A percentile compares a stretch with the other conserved stretches of the same genome.
These are phyloP conservation scores for Macquaria ambigua DNA, from an alignment of 2,113 vertebrate genomes.

Conservation along the genomic window DNA sequence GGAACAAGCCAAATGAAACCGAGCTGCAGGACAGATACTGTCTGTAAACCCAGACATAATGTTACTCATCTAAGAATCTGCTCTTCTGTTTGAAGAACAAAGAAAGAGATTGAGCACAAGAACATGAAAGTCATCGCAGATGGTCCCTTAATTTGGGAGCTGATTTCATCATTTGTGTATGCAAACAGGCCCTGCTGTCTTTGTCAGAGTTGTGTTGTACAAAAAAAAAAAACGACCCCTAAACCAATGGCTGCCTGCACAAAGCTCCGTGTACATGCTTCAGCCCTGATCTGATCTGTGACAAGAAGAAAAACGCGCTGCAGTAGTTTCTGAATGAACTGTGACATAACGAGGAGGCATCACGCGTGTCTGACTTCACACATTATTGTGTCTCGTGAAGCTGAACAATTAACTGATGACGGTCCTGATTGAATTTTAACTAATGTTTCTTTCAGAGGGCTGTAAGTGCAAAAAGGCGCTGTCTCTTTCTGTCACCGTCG, in stretches of 20 bases:
- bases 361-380: slow-evolving; percentile 44
- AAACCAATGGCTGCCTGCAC: slow-evolving; percentile 34
- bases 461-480: slow-evolving; percentile 25
- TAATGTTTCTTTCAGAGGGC: neutral
- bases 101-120: neutral
- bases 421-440: neutral
- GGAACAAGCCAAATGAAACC: neutral
- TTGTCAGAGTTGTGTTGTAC: slow-evolving; percentile 2
- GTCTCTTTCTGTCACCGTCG: neutral
- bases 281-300: slow-evolving; percentile 1
- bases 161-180: slow-evolving; percentile 12
- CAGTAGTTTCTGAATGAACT: slow-evolving; percentile 66
- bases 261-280: neutral
- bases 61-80: slow-evolving; percentile 13
- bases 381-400: neutral
- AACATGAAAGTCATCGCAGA: slow-evolving; percentile 45
- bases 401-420: neutral
- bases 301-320: slow-evolving; percentile 23
- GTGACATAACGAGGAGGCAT: slow-evolving; percentile 25
- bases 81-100: neutral
- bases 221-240: neutral
- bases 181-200: slow-evolving; percentile 41
- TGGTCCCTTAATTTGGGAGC: slow-evolving; percentile 17
- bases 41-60: slow-evolving; percentile 21
- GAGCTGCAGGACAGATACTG: neutral